phyloP scores from a whole-genome alignment of 2,888 invertebrate species.

The Leptinotarsa peninsularis region DNA sequence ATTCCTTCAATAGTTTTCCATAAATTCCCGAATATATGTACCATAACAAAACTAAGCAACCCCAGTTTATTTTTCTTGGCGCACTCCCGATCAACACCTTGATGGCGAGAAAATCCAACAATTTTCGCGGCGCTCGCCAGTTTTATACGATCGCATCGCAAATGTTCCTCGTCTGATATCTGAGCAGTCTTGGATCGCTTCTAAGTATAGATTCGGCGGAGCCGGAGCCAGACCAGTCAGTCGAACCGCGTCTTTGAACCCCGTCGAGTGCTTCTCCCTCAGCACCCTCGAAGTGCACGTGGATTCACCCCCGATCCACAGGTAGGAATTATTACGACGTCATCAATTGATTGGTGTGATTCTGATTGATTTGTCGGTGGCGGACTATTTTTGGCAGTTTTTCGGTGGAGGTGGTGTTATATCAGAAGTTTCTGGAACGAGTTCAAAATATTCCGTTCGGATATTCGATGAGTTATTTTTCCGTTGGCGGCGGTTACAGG shows the following conservation, averaged over 20 bases:
- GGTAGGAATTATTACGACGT: slow-evolving; percentile 57
- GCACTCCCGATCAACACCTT: not conserved
- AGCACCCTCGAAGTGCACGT: slow-evolving; percentile 56
- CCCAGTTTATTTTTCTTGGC: slow-evolving; percentile 2
- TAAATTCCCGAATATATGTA: not conserved
- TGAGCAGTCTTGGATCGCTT: slow-evolving; percentile 44
- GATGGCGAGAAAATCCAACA: slow-evolving; percentile 6
- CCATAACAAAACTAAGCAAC: not conserved
- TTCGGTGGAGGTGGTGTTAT: slow-evolving; percentile 27
- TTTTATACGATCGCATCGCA: slow-evolving; percentile 5
- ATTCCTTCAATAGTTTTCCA: not conserved
- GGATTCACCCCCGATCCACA: slow-evolving; percentile 62
- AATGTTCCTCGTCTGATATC: slow-evolving; percentile 38
- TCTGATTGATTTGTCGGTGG: slow-evolving; percentile 1
- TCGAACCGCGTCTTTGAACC: slow-evolving; percentile 55
- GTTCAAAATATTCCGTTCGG: not conserved
- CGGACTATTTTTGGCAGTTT: slow-evolving; percentile 30
- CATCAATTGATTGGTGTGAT: slow-evolving; percentile 30
- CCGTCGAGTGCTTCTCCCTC: slow-evolving; percentile 60
- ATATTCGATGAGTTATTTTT: not conserved
- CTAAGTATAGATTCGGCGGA: slow-evolving; percentile 56
- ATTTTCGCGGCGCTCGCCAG: slow-evolving; percentile 8
- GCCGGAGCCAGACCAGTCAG: slow-evolving; percentile 55
- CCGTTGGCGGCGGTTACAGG: not conserved
- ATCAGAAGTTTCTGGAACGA: slow-evolving; percentile 17